These are phyloP conservation scores for Octonoba sinensis DNA, from an alignment of 2,888 invertebrate genomes.

Conservation along the genomic window DNA sequence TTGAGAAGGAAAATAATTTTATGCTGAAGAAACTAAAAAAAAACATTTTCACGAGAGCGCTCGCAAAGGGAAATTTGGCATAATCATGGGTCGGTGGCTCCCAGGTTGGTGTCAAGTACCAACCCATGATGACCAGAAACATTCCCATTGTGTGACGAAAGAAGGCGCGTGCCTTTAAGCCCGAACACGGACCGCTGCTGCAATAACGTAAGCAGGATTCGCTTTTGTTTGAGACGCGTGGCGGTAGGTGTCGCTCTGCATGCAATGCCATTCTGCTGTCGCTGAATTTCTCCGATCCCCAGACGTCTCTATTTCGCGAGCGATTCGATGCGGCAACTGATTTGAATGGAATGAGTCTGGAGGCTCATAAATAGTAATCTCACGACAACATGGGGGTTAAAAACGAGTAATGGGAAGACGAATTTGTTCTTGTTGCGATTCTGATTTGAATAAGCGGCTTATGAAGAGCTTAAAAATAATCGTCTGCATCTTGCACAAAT, in stretches of 20 bases:
- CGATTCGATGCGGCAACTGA: background rate
- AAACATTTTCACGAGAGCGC: slow-evolving; percentile 3
- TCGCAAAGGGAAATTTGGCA: slow-evolving; percentile 21
- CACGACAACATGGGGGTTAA: slow-evolving; percentile 40
- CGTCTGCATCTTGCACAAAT: slow-evolving; percentile 8
- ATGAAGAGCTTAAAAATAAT: slow-evolving; percentile 29
- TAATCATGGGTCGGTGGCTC: slow-evolving; percentile 50
- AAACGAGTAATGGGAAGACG: slow-evolving; percentile 21
- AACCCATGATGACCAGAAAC: slow-evolving; percentile 27
- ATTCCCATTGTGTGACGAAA: slow-evolving; percentile 29
- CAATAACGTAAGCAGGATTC: background rate
- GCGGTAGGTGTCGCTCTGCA: slow-evolving; percentile 50
- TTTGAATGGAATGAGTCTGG: slow-evolving; percentile 32
- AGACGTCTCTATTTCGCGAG: slow-evolving; percentile 52
- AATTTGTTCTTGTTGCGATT: slow-evolving; percentile 18
- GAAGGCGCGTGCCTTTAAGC: slow-evolving; percentile 37
- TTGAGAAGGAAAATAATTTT: too few relatives aligned
- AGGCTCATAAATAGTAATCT: slow-evolving; percentile 55
- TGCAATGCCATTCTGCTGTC: slow-evolving; percentile 44
- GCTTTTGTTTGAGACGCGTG: slow-evolving; percentile 47
- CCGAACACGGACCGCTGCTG: slow-evolving; percentile 17
- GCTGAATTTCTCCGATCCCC: slow-evolving; percentile 20
- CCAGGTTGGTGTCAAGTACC: slow-evolving; percentile 62
- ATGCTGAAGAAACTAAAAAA: background rate
- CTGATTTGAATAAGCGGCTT: slow-evolving; percentile 58